Percentiles rank a stretch among this genome's conserved stretches.
Evolutionary conservation across 1,140 invertebrate genomes (phyloP).

Genomic region (Calephelis virginiensis): DNA sequence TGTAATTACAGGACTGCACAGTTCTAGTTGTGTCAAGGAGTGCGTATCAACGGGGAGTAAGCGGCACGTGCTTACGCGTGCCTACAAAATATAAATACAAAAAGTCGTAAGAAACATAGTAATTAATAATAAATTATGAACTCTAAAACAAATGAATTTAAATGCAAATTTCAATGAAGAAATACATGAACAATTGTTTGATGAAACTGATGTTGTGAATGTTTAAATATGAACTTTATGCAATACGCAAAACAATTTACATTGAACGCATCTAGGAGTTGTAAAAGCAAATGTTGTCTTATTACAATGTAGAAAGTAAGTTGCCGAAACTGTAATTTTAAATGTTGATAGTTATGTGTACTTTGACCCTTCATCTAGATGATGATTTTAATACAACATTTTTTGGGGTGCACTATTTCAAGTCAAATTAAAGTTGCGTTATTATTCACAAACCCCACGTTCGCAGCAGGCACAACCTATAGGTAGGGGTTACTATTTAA

Average conservation of each 20-base stretch:
- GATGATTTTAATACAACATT: conserved; percentile 69
- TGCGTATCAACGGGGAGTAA: conserved; percentile 68
- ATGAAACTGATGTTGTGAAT: conserved; percentile 34
- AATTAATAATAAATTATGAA: conserved; percentile 7
- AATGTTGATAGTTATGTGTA: conserved; percentile 61
- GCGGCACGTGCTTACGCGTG: conserved; percentile 73
- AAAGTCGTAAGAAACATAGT: conserved; percentile 26
- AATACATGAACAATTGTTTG: conserved; percentile 29
- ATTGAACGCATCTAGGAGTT: not conserved
- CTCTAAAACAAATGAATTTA: conserved; percentile 20
- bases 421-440: conserved; percentile 67
- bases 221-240: not conserved
- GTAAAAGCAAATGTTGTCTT: conserved; percentile 48
- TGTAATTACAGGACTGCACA: conserved; percentile 75
- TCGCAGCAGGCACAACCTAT: conserved; percentile 32
- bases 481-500: conserved; percentile 9
- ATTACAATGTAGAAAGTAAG: conserved; percentile 53
- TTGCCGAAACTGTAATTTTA: conserved; percentile 59
- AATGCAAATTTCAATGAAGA: conserved; percentile 29
- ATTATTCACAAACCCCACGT: conserved; percentile 49
- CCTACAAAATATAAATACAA: conserved; percentile 24
- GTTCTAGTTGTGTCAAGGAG: conserved; percentile 73
- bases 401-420: conserved; percentile 60
- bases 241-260: not conserved
- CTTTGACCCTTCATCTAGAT: conserved; percentile 63